These are phyloP conservation scores for Mesocentrotus franciscanus DNA, from an alignment of 53 echinoderm and acorn worm genomes.

Conservation along the genomic window DNA sequence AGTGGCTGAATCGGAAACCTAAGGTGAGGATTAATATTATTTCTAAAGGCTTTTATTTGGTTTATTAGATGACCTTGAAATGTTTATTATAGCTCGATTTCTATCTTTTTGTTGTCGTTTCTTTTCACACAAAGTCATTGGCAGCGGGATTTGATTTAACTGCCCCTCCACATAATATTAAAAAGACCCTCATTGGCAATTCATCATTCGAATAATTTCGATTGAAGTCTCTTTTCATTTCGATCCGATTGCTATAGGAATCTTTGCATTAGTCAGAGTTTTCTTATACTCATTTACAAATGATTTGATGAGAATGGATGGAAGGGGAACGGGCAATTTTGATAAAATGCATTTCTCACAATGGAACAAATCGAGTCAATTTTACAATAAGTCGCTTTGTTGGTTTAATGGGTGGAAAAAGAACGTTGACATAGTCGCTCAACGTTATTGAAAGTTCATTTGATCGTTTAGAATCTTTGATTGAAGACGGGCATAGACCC, in stretches of 20 bases:
- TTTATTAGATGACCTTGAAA: constrained; percentile 51
- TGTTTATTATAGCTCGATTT: background rate
- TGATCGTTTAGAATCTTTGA: background rate
- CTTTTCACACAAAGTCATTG: constrained; percentile 43
- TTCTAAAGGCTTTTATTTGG: background rate
- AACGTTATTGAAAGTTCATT: constrained; percentile 1
- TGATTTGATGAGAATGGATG: constrained; percentile 49
- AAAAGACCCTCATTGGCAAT: constrained; percentile 47
- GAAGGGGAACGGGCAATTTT: constrained; percentile 12
- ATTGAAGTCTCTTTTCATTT: background rate
- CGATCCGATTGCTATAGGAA: constrained; percentile 30
- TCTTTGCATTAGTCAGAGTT: background rate
- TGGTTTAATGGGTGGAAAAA: constrained; percentile 40
- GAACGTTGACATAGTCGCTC: constrained; percentile 37
- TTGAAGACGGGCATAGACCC: background rate
- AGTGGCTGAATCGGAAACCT: background rate
- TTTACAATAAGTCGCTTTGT: constrained; percentile 20
- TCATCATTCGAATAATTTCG: constrained; percentile 58
- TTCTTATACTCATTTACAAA: constrained; percentile 17
- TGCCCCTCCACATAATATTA: background rate
- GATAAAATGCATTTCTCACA: constrained; percentile 8
- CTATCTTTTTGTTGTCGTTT: constrained; percentile 10
- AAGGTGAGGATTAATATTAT: background rate
- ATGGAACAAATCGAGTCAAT: constrained; percentile 50
- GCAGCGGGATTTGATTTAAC: background rate